Percentiles rank a stretch among this genome's conserved stretches.
Evolutionary conservation across 2,888 invertebrate species (phyloP).

Genomic region (Calameuta filiformis): DNA sequence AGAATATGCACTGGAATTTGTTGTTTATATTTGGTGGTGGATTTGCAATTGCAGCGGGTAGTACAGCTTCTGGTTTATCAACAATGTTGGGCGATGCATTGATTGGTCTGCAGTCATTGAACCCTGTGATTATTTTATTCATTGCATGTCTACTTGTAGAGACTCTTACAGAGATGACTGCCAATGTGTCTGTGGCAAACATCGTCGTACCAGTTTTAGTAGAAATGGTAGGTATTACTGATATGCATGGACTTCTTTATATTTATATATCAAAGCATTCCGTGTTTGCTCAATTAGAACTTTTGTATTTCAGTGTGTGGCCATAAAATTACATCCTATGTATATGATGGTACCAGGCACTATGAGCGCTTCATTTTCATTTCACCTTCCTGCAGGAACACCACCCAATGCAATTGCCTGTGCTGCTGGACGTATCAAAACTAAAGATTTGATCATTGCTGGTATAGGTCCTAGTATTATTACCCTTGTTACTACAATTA

Average conservation of each 20-base stretch:
- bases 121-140: conserved; percentile 75
- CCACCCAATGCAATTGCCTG: conserved; percentile 95
- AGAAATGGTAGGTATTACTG: conserved; percentile 72
- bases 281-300: conserved; percentile 4
- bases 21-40: conserved; percentile 90
- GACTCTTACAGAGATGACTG: conserved; percentile 88
- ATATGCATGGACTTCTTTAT: neutral
- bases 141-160: conserved; percentile 84
- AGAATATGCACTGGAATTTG: conserved; percentile 91
- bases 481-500: conserved; percentile 77
- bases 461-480: conserved; percentile 84
- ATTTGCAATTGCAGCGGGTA: conserved; percentile 90
- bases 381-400: conserved; percentile 94
- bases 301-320: conserved; percentile 71
- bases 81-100: conserved; percentile 79
- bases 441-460: conserved; percentile 82
- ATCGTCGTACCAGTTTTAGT: conserved; percentile 87
- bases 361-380: conserved; percentile 90
- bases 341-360: conserved; percentile 92
- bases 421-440: conserved; percentile 83
- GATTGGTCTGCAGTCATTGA: conserved; percentile 73
- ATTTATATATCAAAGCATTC: neutral
- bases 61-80: conserved; percentile 83
- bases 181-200: conserved; percentile 91
- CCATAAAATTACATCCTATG: conserved; percentile 82